Conservation (phyloP, 1,140 invertebrate genomes). For the Metopolophium dirhodum region DNA sequence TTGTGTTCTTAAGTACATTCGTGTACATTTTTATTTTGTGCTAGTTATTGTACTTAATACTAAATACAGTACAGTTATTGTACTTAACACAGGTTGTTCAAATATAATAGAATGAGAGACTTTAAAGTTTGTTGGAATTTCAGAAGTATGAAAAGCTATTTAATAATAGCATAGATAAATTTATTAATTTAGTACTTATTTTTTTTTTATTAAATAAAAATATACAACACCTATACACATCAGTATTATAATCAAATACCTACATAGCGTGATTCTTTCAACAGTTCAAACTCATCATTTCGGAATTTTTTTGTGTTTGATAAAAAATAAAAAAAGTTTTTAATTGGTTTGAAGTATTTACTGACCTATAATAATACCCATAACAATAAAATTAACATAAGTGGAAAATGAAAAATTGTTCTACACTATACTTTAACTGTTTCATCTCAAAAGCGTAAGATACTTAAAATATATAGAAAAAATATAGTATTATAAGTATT, state of each 20-base stretch:
- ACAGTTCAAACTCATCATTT: neutral
- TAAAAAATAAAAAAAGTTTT: neutral
- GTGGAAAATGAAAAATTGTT: neutral
- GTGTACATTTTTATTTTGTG: neutral
- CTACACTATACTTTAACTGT: neutral
- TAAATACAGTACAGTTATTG: too few relatives aligned
- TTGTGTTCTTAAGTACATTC: neutral
- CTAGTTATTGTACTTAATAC: neutral
- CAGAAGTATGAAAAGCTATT: neutral
- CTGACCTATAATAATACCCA: neutral
- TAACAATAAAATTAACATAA: neutral
- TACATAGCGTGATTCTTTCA: neutral
- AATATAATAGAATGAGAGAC: neutral
- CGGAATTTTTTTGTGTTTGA: neutral
- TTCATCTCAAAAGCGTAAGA: too few relatives aligned
- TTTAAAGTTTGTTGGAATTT: neutral
- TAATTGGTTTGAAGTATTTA: too few relatives aligned
- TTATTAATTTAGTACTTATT: neutral
- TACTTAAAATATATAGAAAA: too few relatives aligned
- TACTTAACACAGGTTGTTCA: neutral
- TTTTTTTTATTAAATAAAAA: neutral
- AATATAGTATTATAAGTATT: too few relatives aligned
- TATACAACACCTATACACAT: too few relatives aligned
- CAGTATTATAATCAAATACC: neutral
- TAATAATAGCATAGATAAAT: neutral